Percentiles rank a stretch among this genome's conserved stretches.
Evolutionary conservation across 2,888 invertebrate genomes (phyloP).

Genomic region (Stictocephala bisonia): DNA sequence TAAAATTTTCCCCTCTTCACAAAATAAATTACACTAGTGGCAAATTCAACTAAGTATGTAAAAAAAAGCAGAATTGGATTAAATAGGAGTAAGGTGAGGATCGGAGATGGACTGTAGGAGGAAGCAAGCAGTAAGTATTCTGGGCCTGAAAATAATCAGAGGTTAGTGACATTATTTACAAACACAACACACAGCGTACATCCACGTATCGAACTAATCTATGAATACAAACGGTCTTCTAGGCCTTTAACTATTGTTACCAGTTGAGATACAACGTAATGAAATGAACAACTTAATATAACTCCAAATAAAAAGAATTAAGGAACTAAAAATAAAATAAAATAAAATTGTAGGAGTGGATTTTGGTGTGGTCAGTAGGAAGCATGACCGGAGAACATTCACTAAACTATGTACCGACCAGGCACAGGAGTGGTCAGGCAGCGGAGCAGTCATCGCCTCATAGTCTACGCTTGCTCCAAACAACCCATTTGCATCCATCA

Average conservation of each 20-base stretch:
- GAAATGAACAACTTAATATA: slow-evolving; percentile 15
- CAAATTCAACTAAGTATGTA: slow-evolving; percentile 14
- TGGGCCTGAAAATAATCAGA: slow-evolving; percentile 34
- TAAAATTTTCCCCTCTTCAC: too few relatives aligned
- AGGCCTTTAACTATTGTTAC: background rate
- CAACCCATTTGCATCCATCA: slow-evolving; percentile 36
- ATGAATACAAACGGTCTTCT: slow-evolving; percentile 3
- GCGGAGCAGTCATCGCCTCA: slow-evolving; percentile 17
- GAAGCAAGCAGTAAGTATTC: slow-evolving; percentile 1
- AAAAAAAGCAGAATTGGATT: too few relatives aligned
- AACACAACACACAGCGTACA: slow-evolving; percentile 28
- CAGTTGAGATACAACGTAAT: background rate
- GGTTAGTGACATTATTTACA: slow-evolving; percentile 31
- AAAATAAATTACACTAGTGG: background rate
- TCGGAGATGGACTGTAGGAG: too few relatives aligned
- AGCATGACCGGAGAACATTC: too few relatives aligned
- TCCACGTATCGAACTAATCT: slow-evolving; percentile 27
- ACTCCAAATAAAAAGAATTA: slow-evolving; percentile 25
- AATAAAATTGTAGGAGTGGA: background rate
- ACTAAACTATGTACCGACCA: slow-evolving; percentile 26
- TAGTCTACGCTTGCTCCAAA: background rate
- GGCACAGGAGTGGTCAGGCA: slow-evolving; percentile 8
- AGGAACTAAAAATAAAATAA: slow-evolving; percentile 7
- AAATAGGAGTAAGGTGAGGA: too few relatives aligned
- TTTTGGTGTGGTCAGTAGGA: background rate